Conservation (phyloP, 2,113 vertebrate genomes). For the Tyrannus savana region DNA sequence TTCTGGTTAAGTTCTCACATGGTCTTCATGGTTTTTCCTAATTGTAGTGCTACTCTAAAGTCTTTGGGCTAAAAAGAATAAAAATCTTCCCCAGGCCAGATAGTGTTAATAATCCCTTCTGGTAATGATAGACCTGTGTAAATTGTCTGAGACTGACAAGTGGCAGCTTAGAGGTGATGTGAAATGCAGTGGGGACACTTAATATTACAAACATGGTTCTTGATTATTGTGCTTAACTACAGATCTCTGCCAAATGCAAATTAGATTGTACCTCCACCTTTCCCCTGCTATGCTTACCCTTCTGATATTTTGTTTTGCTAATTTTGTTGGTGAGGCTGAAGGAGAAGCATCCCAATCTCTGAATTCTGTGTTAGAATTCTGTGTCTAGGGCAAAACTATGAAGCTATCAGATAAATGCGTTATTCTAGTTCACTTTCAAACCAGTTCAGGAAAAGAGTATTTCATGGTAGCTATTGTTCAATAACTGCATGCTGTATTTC, state of each 20-base stretch:
- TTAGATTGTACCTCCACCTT: not conserved
- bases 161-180: not conserved
- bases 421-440: not conserved
- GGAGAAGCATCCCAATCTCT: not conserved
- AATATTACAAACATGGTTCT: not conserved
- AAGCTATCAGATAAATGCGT: not conserved
- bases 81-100: not conserved
- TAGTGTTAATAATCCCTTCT: not conserved
- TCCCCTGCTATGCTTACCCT: not conserved
- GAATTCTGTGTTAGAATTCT: not conserved
- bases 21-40: not conserved
- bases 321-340: not conserved
- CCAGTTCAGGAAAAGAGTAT: not conserved
- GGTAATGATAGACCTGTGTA: not conserved
- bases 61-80: not conserved
- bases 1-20: not conserved
- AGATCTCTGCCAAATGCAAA: not conserved
- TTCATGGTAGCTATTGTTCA: not conserved
- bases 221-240: not conserved
- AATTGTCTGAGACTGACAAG: slow-evolving; percentile 25
- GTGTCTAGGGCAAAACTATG: not conserved
- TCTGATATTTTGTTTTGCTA: not conserved
- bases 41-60: not conserved
- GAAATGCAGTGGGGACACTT: not conserved
- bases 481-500: not conserved